phyloP scores from a whole-genome alignment of 2,113 vertebrate genomes.

The Pangasianodon hypophthalmus region DNA sequence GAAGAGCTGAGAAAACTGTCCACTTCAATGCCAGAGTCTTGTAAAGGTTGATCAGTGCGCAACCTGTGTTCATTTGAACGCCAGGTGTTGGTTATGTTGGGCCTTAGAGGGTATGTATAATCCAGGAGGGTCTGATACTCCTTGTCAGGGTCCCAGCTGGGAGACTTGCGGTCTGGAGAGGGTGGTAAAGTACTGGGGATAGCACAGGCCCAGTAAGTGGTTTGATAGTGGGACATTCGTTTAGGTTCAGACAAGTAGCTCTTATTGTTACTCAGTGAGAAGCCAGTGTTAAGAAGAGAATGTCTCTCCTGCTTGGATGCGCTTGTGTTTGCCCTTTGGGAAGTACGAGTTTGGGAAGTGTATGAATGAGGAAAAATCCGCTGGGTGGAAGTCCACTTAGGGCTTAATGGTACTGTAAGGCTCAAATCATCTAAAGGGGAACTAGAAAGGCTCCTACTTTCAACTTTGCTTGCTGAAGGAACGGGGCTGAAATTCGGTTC shows the following conservation, averaged over 20 bases:
- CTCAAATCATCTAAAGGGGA: constrained; percentile 56
- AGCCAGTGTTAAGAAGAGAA: constrained; percentile 4
- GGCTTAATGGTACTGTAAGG: constrained; percentile 57
- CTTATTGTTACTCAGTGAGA: constrained; percentile 28
- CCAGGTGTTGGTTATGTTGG: constrained; percentile 65
- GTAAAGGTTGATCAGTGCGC: constrained; percentile 67
- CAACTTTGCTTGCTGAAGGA: constrained; percentile 28
- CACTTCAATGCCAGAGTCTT: constrained; percentile 87
- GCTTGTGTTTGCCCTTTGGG: constrained; percentile 42
- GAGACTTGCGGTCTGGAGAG: constrained; percentile 77
- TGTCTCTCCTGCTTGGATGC: neutral
- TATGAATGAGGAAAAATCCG: constrained; percentile 49
- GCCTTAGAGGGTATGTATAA: constrained; percentile 89
- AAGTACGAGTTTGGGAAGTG: constrained; percentile 36
- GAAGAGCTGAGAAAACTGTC: constrained; percentile 79
- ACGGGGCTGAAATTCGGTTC: constrained; percentile 21
- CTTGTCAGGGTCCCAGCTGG: constrained; percentile 82
- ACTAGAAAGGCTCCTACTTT: constrained; percentile 55
- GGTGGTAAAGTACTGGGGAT: constrained; percentile 79
- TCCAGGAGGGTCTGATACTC: constrained; percentile 89
- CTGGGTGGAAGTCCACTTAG: constrained; percentile 62
- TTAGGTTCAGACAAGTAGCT: constrained; percentile 31
- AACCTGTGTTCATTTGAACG: constrained; percentile 41
- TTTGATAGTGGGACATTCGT: constrained; percentile 72
- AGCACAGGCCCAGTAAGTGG: constrained; percentile 85